Conservation (phyloP, 2,888 invertebrate species). For the Ectemnius cavifrons region DNA sequence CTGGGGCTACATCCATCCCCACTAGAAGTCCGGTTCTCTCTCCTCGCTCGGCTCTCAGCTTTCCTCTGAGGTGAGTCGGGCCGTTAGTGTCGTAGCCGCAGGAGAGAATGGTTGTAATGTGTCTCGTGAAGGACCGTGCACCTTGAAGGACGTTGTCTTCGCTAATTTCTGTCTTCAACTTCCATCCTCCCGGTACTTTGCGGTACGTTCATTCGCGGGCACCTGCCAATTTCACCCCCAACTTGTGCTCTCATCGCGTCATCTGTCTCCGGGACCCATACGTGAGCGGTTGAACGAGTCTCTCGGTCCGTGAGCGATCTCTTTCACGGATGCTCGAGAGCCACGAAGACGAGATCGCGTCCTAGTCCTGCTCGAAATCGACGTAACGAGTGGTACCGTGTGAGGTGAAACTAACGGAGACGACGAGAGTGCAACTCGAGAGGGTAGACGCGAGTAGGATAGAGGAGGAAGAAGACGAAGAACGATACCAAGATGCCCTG, state of each 20-base stretch:
- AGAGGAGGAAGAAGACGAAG: slow-evolving; percentile 36
- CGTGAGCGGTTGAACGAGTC: neutral
- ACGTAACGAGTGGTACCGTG: slow-evolving; percentile 37
- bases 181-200: neutral
- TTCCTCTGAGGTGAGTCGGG: slow-evolving; percentile 60
- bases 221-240: neutral
- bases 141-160: slow-evolving; percentile 54
- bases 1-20: slow-evolving; percentile 61
- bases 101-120: slow-evolving; percentile 60
- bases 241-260: neutral
- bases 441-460: slow-evolving; percentile 10
- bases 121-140: slow-evolving; percentile 56
- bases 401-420: slow-evolving; percentile 49
- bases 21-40: slow-evolving; percentile 57
- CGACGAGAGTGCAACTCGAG: slow-evolving; percentile 18
- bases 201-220: neutral
- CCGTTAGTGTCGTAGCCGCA: slow-evolving; percentile 63
- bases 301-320: slow-evolving; percentile 1
- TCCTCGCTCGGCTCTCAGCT: slow-evolving; percentile 58
- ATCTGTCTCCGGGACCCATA: neutral
- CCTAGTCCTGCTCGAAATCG: slow-evolving; percentile 28
- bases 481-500: slow-evolving; percentile 87
- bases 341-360: slow-evolving; percentile 35
- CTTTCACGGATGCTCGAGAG: slow-evolving; percentile 50
- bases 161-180: slow-evolving; percentile 5